phyloP scores from a whole-genome alignment of 1,140 invertebrate genomes.

The Leptinotarsa undecemlineata region DNA sequence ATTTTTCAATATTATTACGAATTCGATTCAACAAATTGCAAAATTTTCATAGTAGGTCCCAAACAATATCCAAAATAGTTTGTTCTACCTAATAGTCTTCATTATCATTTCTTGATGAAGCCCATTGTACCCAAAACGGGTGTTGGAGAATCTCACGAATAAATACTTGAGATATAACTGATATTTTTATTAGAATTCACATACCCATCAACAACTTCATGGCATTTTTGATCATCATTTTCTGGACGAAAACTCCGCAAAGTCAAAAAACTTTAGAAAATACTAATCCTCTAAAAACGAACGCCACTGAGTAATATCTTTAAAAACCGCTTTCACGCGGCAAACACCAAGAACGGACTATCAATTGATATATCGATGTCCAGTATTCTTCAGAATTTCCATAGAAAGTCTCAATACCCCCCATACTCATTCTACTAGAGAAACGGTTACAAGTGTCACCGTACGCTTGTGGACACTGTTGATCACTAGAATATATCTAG shows the following conservation, averaged over 20 bases:
- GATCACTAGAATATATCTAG: neutral
- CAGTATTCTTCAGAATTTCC: neutral
- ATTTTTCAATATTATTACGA: too few relatives aligned
- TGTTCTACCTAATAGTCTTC: too few relatives aligned
- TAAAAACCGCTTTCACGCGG: neutral
- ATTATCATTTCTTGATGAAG: too few relatives aligned
- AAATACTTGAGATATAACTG: too few relatives aligned
- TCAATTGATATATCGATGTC: conserved; percentile 1
- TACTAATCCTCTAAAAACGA: neutral
- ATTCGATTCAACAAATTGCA: too few relatives aligned
- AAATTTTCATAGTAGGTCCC: too few relatives aligned
- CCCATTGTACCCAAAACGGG: too few relatives aligned
- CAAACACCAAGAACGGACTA: neutral
- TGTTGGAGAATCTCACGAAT: too few relatives aligned
- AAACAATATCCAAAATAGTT: too few relatives aligned
- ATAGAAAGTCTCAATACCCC: neutral
- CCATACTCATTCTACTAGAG: neutral
- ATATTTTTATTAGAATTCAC: neutral
- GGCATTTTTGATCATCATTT: conserved; percentile 18
- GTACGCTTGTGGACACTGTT: neutral
- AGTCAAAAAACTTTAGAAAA: neutral
- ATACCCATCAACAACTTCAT: conserved; percentile 11
- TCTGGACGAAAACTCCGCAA: neutral
- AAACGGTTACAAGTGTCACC: neutral
- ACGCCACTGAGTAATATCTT: too few relatives aligned